A percentile compares a stretch with the other conserved stretches of the same genome.
Conservation (phyloP, 2,888 invertebrate species). For the Noctua pronuba region DNA sequence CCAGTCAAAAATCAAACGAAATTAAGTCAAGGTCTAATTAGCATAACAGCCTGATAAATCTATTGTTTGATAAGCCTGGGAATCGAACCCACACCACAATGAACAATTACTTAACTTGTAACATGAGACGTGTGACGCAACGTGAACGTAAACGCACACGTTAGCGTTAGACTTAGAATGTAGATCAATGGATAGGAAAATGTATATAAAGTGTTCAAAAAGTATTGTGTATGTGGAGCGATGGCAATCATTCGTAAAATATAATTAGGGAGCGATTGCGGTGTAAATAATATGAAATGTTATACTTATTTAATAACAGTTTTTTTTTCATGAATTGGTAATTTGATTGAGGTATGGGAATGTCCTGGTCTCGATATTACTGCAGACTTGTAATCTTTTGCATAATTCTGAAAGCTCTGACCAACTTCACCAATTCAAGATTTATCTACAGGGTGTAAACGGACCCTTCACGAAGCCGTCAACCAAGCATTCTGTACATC, state of each 20-base stretch:
- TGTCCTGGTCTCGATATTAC: neutral
- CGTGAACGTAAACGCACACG: constrained; percentile 15
- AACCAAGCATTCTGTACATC: too few species aligned
- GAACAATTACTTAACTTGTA: constrained; percentile 72
- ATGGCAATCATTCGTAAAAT: constrained; percentile 28
- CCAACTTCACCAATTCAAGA: neutral
- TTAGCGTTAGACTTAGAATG: constrained; percentile 27
- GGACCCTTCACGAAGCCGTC: too few species aligned
- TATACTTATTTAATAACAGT: constrained; percentile 1
- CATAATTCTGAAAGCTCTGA: neutral
- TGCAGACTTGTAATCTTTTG: neutral
- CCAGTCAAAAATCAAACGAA: constrained; percentile 35
- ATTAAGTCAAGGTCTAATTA: constrained; percentile 75
- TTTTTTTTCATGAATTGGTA: constrained; percentile 11
- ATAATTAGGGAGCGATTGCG: constrained; percentile 6
- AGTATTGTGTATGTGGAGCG: constrained; percentile 16
- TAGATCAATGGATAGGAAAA: constrained; percentile 40
- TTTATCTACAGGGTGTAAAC: too few species aligned
- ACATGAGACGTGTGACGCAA: constrained; percentile 67
- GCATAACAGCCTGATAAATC: constrained; percentile 71
- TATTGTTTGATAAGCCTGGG: constrained; percentile 77
- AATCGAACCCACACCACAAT: constrained; percentile 78
- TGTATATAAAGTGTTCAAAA: constrained; percentile 17
- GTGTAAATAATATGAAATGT: constrained; percentile 25
- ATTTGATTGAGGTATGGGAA: neutral